These are phyloP conservation scores for Prostheceraeus crozeri DNA, from an alignment of 2,888 invertebrate genomes.

Conservation along the genomic window DNA sequence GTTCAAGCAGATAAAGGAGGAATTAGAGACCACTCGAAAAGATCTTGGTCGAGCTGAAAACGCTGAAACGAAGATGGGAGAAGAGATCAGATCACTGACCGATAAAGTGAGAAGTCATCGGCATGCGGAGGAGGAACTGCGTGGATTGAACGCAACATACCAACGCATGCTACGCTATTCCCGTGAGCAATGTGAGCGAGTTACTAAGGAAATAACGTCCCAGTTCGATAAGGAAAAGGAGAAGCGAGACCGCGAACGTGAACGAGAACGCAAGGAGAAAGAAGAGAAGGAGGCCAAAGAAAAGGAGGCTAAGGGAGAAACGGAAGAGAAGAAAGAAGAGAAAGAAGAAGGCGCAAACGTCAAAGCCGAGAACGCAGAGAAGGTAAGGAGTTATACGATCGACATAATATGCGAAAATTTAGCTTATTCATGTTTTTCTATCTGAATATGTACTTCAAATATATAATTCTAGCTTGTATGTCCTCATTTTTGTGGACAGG, in stretches of 20 bases:
- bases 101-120: not conserved
- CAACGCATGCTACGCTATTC: not conserved
- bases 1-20: conserved; percentile 10
- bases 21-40: conserved; percentile 2
- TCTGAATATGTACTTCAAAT: too few relatives aligned
- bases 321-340: not conserved
- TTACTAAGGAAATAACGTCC: not conserved
- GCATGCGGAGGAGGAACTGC: not conserved
- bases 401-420: too few relatives aligned
- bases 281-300: conserved; percentile 10
- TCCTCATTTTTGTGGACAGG: too few relatives aligned
- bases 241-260: too few relatives aligned
- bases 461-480: too few relatives aligned
- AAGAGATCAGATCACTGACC: not conserved
- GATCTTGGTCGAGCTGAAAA: not conserved
- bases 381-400: too few relatives aligned
- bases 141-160: not conserved
- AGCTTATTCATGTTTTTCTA: too few relatives aligned
- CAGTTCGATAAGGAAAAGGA: conserved; percentile 10
- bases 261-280: too few relatives aligned
- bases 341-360: not conserved
- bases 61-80: not conserved
- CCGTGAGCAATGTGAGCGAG: not conserved
- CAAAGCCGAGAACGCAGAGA: not conserved
- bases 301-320: not conserved